Percentiles rank a stretch among this genome's conserved stretches.
phyloP scores from a whole-genome alignment of 2,888 invertebrate genomes.

The Arrhopalites spinosus region DNA sequence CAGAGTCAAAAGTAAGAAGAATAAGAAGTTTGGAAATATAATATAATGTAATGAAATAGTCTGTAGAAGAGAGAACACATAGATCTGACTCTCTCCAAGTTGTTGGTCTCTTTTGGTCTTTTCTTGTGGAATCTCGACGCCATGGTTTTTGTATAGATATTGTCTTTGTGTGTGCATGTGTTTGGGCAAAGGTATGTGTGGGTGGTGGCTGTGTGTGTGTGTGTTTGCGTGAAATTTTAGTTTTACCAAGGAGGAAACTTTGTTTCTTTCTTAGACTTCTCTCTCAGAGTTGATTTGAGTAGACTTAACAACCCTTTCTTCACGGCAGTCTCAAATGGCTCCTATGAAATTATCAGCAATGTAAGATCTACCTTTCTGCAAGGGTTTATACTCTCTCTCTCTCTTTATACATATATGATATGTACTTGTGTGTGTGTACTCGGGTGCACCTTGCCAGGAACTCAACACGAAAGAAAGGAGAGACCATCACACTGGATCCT shows the following conservation, averaged over 20 bases:
- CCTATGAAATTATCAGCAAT: slow-evolving; percentile 39
- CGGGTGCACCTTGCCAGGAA: neutral
- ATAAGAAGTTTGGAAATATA: neutral
- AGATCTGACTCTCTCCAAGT: too few relatives aligned
- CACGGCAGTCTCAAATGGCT: slow-evolving; percentile 43
- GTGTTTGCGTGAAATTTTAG: slow-evolving; percentile 16
- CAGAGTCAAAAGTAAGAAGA: slow-evolving; percentile 17
- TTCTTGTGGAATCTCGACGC: too few relatives aligned
- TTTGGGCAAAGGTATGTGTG: neutral
- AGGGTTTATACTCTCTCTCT: neutral
- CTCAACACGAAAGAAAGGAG: neutral
- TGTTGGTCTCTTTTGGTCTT: too few relatives aligned
- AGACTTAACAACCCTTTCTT: slow-evolving; percentile 49
- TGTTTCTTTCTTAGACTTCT: slow-evolving; percentile 26
- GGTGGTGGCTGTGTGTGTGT: neutral
- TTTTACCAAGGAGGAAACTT: slow-evolving; percentile 28
- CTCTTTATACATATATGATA: neutral
- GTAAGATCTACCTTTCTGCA: slow-evolving; percentile 22
- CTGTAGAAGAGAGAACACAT: too few relatives aligned
- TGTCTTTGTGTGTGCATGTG: neutral
- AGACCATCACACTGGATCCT: neutral
- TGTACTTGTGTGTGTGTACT: neutral
- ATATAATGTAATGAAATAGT: neutral
- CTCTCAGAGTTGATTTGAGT: slow-evolving; percentile 36
- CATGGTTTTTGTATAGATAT: neutral